A percentile compares a stretch with the other conserved stretches of the same genome.
Conservation (phyloP, 2,113 vertebrate genomes). For the Plecotus auritus region DNA sequence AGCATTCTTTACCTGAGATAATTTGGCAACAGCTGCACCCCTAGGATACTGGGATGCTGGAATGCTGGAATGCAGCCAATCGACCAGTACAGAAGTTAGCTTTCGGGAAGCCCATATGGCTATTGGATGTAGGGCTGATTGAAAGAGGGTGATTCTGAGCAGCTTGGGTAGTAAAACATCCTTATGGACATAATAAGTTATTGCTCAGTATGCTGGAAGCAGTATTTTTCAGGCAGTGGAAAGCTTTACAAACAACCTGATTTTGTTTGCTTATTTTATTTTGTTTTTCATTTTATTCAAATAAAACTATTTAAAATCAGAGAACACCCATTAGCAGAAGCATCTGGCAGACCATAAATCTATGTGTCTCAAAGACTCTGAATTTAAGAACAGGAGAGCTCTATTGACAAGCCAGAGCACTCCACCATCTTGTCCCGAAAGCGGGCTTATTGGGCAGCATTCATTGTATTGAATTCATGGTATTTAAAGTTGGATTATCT, state of each 20-base stretch:
- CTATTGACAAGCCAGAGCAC: not conserved
- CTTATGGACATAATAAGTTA: conserved; percentile 1
- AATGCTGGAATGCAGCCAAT: conserved; percentile 19
- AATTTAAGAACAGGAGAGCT: not conserved
- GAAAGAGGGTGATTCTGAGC: conserved; percentile 25
- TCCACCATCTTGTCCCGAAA: not conserved
- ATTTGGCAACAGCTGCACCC: conserved; percentile 51
- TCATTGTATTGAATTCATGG: not conserved
- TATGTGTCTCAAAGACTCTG: not conserved
- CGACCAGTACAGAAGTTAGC: not conserved
- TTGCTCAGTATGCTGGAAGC: not conserved
- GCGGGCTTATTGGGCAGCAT: not conserved
- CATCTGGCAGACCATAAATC: not conserved
- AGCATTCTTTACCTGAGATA: conserved; percentile 45
- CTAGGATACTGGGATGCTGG: not conserved
- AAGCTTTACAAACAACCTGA: not conserved
- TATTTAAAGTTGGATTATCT: not conserved
- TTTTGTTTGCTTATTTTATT: not conserved
- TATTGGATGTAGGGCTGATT: not conserved
- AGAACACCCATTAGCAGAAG: not conserved
- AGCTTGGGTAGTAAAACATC: conserved; percentile 3
- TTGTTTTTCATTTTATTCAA: not conserved
- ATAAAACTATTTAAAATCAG: not conserved
- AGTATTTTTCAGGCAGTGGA: not conserved
- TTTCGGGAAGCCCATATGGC: not conserved